Evolutionary conservation across 2,888 invertebrate species (phyloP), one percentile per base, ranked within the genome.

Genomic region (Cantharis rustica): DNA sequence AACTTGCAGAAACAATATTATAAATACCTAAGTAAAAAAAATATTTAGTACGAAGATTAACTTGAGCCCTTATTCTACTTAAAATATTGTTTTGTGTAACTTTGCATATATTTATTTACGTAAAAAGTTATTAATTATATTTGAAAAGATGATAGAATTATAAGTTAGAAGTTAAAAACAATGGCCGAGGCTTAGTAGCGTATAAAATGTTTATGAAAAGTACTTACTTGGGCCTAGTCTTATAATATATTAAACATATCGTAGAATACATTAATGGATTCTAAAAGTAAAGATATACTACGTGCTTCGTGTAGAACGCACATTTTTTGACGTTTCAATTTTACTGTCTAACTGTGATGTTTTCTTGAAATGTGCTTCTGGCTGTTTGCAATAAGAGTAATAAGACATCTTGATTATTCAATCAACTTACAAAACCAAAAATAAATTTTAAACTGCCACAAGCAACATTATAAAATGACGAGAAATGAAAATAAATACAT

Each of bases 291-390:
- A 71, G 66, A 77, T 77, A 79, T 76, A 75, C 23, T 66, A 66
- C 77, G 82, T 82, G 82, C 82, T 81, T 81, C 80, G 76, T 70
- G 79, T 83, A 83, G 84, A 81, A 81, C 79, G 82, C 82, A 81
- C 80, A 82, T 78, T 79, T 77, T 76, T 69, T 69, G 71, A 83
- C 81, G 80, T 84, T 84, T 84, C 82, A 84, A 83, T 85, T 86
- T 85, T 82, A 86, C 85, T 86, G 85, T 87, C 87, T 87, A 86
- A 86, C 87, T 87, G 87, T 88, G 87, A 88, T 87, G 86, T 86
- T 84, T 82, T 80, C 83, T 75, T 81, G 82, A 81, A 73, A 63
- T 61, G 64, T 75, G 72, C 74, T 75, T 74, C 69, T 75, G 72
- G 20, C 72, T 68, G 72, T 77, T 79, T 76, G 72, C 77, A 26